Evolutionary conservation across 2,888 invertebrate genomes (phyloP), one percentile per base, ranked within the genome.

Genomic region (Synergus gifuensis): DNA sequence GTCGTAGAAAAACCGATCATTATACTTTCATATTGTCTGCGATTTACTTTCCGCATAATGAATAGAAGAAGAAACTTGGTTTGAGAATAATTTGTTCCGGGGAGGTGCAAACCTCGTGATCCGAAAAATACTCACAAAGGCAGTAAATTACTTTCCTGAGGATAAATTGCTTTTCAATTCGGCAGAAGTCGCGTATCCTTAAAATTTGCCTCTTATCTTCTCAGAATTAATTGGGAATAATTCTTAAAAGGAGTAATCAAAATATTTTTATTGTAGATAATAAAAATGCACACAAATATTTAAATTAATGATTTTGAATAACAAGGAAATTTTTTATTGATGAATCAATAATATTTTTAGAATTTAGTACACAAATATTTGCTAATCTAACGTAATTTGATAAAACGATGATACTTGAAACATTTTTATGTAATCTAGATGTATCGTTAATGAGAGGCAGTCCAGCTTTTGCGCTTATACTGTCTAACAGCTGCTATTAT

Each of bases 41-140:
- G 16, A 36, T 63, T 63, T 16, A 63, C 14, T 63, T 63, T 28
- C 28, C 36, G 12, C 12, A n/a, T 49, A 14, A 49, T 14, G 60
- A 40, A 64, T 40, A n/a, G 8, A 64, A 64, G 16, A 64, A 9
- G 40, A 40, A 40, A 64, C 40, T 64, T n/a, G 14, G 5, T 40
- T 40, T 36, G 4, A 42, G 64, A 64, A 64, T 40, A 40, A 64
- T 64, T 64, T 16, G 14, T 64, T 64, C 36, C 64, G 16, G 64
- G 16, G 7, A 64, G 58, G 58, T 22, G 58, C n/a, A 60, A 60
- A 60, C 11, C 22, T 60, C 18, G 9, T 60, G 58, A 60, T 60
- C 18, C 18, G 58, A 58, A 60, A 60, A 49, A 60, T 18, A 60
- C 9, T 60, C 58, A 60, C 58, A 22, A 60, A 60, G 18, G 9